These are phyloP conservation scores for Coluber constrictor DNA, from an alignment of 2,797 vertebrate species.

Conservation along the genomic window DNA sequence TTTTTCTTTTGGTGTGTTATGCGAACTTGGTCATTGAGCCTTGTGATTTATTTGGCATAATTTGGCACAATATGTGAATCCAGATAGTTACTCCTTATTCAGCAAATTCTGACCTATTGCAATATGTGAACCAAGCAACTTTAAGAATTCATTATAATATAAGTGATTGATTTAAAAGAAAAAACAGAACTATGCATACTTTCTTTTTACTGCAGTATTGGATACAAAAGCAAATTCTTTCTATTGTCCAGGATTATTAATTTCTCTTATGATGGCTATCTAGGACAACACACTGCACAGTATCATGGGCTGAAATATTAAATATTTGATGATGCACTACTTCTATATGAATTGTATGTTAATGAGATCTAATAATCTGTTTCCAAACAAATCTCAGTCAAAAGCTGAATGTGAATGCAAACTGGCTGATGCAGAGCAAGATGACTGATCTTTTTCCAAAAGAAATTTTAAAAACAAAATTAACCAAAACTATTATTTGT, in stretches of 20 bases:
- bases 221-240: not conserved
- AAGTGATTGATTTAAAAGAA: not conserved
- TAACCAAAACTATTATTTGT: slow-evolving; percentile 40
- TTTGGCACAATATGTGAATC: not conserved
- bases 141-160: not conserved
- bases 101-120: not conserved
- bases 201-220: not conserved
- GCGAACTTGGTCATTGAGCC: not conserved
- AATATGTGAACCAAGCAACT: not conserved
- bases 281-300: not conserved
- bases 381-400: slow-evolving; percentile 46
- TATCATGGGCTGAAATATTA: not conserved
- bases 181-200: not conserved
- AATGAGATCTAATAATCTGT: slow-evolving; percentile 43
- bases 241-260: not conserved
- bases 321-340: not conserved
- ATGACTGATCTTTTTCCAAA: slow-evolving; percentile 57
- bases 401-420: slow-evolving; percentile 50
- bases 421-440: slow-evolving; percentile 50
- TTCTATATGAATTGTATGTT: slow-evolving; percentile 24
- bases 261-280: not conserved
- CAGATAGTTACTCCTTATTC: not conserved
- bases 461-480: not conserved
- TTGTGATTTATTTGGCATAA: not conserved
- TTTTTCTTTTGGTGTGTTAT: not conserved